Conservation (phyloP, 2,113 vertebrate species). For the Cheirogaleus medius region DNA sequence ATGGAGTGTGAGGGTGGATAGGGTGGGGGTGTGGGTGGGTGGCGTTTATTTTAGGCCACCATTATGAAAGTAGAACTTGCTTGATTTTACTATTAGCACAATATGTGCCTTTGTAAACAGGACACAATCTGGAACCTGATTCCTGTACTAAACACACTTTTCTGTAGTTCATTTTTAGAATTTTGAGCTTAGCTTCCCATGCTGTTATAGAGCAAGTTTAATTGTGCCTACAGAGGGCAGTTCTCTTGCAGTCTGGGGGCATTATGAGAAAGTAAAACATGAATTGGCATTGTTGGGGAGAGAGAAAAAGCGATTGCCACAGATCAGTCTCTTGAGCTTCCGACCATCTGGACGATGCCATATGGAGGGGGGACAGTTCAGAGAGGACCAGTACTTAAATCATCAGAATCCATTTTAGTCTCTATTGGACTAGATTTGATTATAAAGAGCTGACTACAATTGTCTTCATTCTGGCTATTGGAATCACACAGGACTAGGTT, state of each 20-base stretch:
- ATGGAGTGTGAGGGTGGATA: neutral
- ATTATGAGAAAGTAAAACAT: constrained; percentile 38
- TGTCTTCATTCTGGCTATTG: neutral
- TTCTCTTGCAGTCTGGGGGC: constrained; percentile 36
- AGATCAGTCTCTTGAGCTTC: constrained; percentile 42
- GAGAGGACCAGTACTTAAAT: constrained; percentile 20
- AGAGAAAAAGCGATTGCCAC: neutral
- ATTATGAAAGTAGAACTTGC: constrained; percentile 71
- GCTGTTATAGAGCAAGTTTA: constrained; percentile 31
- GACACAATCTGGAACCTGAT: constrained; percentile 71
- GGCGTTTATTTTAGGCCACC: constrained; percentile 66
- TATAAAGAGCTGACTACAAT: neutral
- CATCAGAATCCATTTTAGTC: constrained; percentile 9
- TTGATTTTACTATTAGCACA: constrained; percentile 72
- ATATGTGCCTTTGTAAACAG: constrained; percentile 76
- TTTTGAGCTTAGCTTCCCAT: constrained; percentile 44
- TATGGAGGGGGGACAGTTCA: constrained; percentile 51
- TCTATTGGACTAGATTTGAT: neutral
- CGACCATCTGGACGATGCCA: constrained; percentile 52
- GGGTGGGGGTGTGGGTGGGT: constrained; percentile 41
- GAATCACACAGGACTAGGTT: neutral
- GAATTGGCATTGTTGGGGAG: constrained; percentile 5
- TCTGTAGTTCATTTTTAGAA: constrained; percentile 60
- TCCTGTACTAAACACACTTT: constrained; percentile 54
- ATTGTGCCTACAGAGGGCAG: constrained; percentile 51